Base-by-base conservation (phyloP, 2,797 vertebrate genomes). In the Carapus acus region DNA sequence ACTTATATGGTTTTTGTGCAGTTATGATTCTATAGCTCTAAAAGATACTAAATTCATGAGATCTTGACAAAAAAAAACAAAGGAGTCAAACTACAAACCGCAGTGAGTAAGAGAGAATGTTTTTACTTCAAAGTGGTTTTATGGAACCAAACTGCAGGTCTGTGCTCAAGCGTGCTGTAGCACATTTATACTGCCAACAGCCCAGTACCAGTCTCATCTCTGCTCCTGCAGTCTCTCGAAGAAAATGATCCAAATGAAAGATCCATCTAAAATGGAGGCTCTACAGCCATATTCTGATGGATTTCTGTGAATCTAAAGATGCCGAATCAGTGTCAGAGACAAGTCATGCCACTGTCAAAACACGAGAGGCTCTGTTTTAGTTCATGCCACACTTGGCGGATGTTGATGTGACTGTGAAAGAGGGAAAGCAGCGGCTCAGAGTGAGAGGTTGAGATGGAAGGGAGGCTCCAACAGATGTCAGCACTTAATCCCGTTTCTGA, bases 401-500 rank as follows among this genome's bases (percentile, higher is more conserved):
- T 56, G 29, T 23, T 47, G 20, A 23, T 37, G 44, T 11, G 24
- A 37, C 54, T 38, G 41, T 36, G 41, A 50, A 16, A 39, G 39
- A 52, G 18, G 43, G 16, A 29, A 56, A 66, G 51, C 69, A 63
- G 41, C 50, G 41, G 48, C 56, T 66, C 33, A 65, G 58, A 64
- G 58, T 54, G 56, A 67, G 54, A 49, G 66, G 47, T 58, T 65
- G 47, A 58, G 77, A 78, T 76, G 64, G 77, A 72, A n/a, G 68
- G 64, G 69, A 62, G 70, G 57, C 77, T 69, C 58, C 38, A 56
- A 77, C 71, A 62, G 78, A 85, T 62, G 72, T 86, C 82, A 83
- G 65, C 65, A 57, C 67, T 73, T 86, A 85, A 87, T 84, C 85
- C 72, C 74, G 70, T 80, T 79, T 76, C 76, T 83, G 80, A 84